Percentiles rank a stretch among this genome's conserved stretches.
Conservation (phyloP, 1,140 invertebrate species). For the Philotrypesis tridentata region DNA sequence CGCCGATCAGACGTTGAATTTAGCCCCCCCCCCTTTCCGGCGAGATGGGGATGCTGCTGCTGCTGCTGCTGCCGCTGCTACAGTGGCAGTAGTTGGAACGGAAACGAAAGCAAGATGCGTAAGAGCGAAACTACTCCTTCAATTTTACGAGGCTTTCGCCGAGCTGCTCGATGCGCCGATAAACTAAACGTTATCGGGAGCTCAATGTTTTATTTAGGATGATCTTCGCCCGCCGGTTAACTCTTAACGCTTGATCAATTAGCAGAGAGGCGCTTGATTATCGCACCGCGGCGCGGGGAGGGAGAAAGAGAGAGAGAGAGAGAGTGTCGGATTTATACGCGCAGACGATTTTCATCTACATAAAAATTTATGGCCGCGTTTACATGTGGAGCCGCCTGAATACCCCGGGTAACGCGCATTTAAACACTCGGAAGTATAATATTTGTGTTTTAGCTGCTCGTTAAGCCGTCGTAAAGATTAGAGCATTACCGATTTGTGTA, state of each 20-base stretch:
- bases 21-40: no score
- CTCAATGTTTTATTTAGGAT: slow-evolving; percentile 34
- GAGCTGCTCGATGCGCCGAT: neutral
- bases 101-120: neutral
- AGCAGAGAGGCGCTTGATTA: slow-evolving; percentile 32
- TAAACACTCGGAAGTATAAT: slow-evolving; percentile 13
- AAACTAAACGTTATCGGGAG: slow-evolving; percentile 23
- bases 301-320: neutral
- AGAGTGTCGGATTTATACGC: slow-evolving; percentile 4
- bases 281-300: neutral
- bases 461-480: slow-evolving; percentile 15
- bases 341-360: slow-evolving; percentile 5
- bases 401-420: neutral
- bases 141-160: slow-evolving; percentile 34
- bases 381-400: neutral
- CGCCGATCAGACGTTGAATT: slow-evolving; percentile 17
- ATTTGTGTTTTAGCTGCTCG: neutral
- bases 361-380: slow-evolving; percentile 18
- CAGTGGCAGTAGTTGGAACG: no score
- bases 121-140: neutral
- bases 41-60: no score
- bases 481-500: neutral
- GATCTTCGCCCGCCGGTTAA: neutral
- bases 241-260: slow-evolving; percentile 20
- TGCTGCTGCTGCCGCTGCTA: no score